Evolutionary conservation across 2,888 invertebrate species (phyloP), one percentile per base, ranked within the genome.

Genomic region (Exephanes ischioxanthus): DNA sequence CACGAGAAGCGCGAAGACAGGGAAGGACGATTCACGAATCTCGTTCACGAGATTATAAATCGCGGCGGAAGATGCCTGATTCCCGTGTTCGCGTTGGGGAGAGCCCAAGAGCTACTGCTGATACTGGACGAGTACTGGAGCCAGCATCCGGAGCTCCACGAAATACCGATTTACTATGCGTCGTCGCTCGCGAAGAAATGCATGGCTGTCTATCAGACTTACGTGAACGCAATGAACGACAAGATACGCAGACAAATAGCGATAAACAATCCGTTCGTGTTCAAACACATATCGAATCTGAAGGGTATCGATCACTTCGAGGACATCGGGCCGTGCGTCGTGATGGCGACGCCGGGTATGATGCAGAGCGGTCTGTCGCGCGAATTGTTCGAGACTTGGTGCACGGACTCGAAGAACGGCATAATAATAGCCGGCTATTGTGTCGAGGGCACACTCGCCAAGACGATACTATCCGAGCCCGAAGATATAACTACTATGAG

Each of bases 131-230:
- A 99, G 94, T 99, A 97, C 94, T 99, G 99, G 99, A 97, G 98
- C 45, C 97, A 98, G 81, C 99, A 99, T 95, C 98, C 99, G 0
- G 99, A 99, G 94, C 95, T 99, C 11, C 99, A 99, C 90, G 99
- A 99, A 94, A 98, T 99, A 90, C 99, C 99, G 0, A 99, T 99
- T 89, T 99, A 99, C 95, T 99, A 99, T 95, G 99, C 99, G 11
- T 99, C 99, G 0, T 99, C 99, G 0, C 95, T 99, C 86, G 99
- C 99, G 68, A 99, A 99, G 95, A 99, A 99, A 94, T 99, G 99
- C 93, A 99, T 99, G 99, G 98, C 99, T 80, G 99, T 99, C 0
- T 99, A 99, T 95, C 99, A 99, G 95, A 99, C 99, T 0, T 99
- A 99, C 94, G 97, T 99, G 3, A 99, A 99, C 94, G 99, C 99